Conservation (phyloP, 2,113 vertebrate genomes). For the Felis catus region DNA sequence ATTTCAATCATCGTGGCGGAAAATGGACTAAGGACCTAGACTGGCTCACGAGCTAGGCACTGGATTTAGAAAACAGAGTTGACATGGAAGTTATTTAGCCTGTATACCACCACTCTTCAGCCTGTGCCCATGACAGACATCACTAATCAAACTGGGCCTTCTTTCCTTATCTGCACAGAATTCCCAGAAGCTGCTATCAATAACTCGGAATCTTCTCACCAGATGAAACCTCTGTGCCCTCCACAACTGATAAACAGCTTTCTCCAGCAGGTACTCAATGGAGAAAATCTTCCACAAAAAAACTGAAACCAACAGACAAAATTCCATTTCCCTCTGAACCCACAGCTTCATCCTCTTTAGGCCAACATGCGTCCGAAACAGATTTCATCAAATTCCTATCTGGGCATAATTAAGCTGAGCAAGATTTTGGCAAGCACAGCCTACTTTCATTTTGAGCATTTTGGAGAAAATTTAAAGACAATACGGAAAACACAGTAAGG, state of each 20-base stretch:
- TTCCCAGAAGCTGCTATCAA: background rate
- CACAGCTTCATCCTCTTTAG: constrained; percentile 16
- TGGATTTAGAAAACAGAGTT: background rate
- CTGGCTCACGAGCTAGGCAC: background rate
- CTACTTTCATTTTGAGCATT: background rate
- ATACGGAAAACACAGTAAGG: background rate
- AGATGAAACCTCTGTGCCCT: background rate
- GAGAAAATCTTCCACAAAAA: background rate
- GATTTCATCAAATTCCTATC: background rate
- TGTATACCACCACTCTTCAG: background rate
- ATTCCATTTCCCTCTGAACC: background rate
- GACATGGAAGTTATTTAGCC: background rate
- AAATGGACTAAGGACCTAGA: background rate
- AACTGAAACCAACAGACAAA: background rate
- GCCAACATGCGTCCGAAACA: background rate
- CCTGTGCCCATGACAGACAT: background rate
- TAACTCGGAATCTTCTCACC: background rate
- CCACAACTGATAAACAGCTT: background rate
- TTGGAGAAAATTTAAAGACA: background rate
- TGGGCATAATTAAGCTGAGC: constrained; percentile 7
- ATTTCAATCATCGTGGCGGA: background rate
- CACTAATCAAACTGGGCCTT: background rate
- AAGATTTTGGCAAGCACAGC: constrained; percentile 11
- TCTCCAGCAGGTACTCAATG: background rate
- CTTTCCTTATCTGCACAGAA: background rate